Conservation (phyloP, 1,140 invertebrate genomes). For the Leucophenga varia region DNA sequence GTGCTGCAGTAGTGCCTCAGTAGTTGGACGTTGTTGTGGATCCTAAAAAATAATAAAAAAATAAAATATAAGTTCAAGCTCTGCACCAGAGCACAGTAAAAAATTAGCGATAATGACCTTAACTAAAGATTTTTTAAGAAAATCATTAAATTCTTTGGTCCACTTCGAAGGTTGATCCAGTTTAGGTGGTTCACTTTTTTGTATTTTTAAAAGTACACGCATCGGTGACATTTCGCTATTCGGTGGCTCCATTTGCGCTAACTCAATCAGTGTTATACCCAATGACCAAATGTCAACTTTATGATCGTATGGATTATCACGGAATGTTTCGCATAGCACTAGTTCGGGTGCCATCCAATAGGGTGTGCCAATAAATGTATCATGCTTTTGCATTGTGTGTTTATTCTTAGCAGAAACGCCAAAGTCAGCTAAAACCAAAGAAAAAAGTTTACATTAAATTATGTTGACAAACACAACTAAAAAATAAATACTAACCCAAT, state of each 20-base stretch:
- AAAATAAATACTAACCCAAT: conserved; percentile 71
- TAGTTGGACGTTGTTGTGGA: conserved; percentile 80
- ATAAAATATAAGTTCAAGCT: too few species aligned
- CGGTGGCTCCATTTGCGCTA: conserved; percentile 99
- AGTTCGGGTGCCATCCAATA: conserved; percentile 99
- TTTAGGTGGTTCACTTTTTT: conserved; percentile 95
- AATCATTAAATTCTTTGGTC: conserved; percentile 92
- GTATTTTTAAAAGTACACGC: conserved; percentile 96
- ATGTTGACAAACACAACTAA: background rate
- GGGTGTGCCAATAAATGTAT: conserved; percentile 96
- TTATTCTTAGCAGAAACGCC: conserved; percentile 99
- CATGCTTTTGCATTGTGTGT: conserved; percentile 91
- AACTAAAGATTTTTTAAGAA: conserved; percentile 86
- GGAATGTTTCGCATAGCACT: conserved; percentile 97
- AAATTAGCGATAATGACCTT: conserved; percentile 64
- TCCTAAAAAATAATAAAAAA: conserved; percentile 59
- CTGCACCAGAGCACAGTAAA: background rate
- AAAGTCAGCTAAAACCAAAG: conserved; percentile 84
- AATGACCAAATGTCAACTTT: conserved; percentile 99
- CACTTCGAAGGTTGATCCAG: conserved; percentile 85
- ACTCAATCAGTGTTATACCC: conserved; percentile 97
- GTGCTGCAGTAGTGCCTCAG: conserved; percentile 84
- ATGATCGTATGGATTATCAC: conserved; percentile 98
- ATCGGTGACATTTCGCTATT: conserved; percentile 99
- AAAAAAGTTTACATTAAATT: conserved; percentile 5